These are phyloP conservation scores for Arrhamphus sclerolepis DNA, from an alignment of 2,797 vertebrate genomes.

Conservation along the genomic window DNA sequence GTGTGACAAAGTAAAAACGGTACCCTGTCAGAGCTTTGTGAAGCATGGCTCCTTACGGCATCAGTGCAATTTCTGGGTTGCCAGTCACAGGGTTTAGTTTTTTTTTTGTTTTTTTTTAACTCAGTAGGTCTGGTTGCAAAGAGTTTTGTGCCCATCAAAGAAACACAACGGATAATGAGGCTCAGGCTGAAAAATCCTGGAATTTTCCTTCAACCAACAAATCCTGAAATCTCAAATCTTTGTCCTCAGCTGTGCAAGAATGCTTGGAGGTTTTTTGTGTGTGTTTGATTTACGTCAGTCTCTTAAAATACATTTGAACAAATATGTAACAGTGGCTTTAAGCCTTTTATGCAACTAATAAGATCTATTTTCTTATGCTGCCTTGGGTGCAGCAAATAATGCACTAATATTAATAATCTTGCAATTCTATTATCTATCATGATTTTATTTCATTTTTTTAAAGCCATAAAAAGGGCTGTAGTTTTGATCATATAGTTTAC, in stretches of 20 bases:
- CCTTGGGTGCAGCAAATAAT: conserved; percentile 36
- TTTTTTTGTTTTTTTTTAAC: no score
- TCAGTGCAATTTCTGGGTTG: no score
- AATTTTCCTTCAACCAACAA: conserved; percentile 9
- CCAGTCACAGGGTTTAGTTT: no score
- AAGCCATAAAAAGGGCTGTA: conserved; percentile 35
- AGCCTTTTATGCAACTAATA: conserved; percentile 68
- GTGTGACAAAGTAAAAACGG: no score
- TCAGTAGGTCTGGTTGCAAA: no score
- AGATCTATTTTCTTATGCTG: conserved; percentile 57
- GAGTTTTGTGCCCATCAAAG: not conserved
- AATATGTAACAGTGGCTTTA: conserved; percentile 53
- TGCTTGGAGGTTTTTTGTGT: conserved; percentile 9
- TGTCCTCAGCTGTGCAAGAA: conserved; percentile 39
- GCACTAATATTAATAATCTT: conserved; percentile 34
- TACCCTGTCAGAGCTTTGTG: no score
- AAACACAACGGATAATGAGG: not conserved
- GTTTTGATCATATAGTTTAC: conserved; percentile 42
- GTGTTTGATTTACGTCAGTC: conserved; percentile 5
- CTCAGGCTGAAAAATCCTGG: not conserved
- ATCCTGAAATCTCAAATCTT: conserved; percentile 19
- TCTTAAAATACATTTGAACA: conserved; percentile 36
- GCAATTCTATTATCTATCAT: conserved; percentile 47
- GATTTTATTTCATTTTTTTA: conserved; percentile 22
- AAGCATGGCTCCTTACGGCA: no score